These are phyloP conservation scores for Pachyuromys duprasi DNA, from an alignment of 2,797 vertebrate genomes.

Conservation along the genomic window DNA sequence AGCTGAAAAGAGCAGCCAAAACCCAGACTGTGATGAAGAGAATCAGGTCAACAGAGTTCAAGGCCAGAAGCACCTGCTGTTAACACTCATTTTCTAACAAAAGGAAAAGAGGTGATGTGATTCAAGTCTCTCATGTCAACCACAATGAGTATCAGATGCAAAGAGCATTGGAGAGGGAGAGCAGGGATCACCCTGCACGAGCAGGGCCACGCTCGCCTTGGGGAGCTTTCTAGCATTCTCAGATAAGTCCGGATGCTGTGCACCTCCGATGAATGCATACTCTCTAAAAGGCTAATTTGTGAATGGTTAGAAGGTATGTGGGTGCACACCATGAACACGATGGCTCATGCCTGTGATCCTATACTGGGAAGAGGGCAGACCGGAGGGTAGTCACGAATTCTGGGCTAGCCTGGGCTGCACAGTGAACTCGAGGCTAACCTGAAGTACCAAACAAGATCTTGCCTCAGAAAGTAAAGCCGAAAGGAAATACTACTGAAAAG, in stretches of 20 bases:
- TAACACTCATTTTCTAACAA: neutral
- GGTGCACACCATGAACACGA: neutral
- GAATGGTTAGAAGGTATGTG: neutral
- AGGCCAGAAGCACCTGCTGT: neutral
- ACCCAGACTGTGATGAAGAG: neutral
- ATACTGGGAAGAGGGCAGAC: neutral
- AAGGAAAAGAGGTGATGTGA: neutral
- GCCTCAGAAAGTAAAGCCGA: neutral
- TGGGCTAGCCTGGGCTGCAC: neutral
- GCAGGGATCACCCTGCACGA: neutral
- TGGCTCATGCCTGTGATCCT: neutral
- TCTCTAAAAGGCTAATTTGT: neutral
- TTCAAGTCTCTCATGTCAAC: constrained; percentile 28
- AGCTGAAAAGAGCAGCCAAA: neutral
- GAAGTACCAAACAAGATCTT: neutral
- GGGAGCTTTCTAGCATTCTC: neutral
- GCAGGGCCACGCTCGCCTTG: neutral
- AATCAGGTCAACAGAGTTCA: neutral
- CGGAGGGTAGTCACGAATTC: neutral
- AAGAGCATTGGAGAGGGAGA: neutral
- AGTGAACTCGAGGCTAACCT: neutral
- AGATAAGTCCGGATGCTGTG: neutral
- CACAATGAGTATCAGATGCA: constrained; percentile 4
- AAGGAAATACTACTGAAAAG: neutral
- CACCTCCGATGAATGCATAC: neutral